Conservation (phyloP, 2,797 vertebrate species). For the Danio choprae region DNA sequence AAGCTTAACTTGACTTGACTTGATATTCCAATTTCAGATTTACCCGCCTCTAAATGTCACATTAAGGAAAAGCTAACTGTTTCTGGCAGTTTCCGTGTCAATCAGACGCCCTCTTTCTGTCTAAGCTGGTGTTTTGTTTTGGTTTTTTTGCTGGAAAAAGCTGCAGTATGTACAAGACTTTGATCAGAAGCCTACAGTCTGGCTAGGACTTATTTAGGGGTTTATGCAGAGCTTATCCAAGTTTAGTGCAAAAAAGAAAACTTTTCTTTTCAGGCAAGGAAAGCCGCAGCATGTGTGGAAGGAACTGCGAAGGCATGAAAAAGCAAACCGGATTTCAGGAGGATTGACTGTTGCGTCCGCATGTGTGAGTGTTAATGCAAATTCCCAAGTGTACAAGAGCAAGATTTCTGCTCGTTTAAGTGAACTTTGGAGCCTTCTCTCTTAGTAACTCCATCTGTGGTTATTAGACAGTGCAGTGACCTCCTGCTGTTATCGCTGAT, state of each 20-base stretch:
- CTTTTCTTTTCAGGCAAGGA: constrained; percentile 24
- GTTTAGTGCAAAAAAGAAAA: neutral
- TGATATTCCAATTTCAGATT: constrained; percentile 3
- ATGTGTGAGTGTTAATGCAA: neutral
- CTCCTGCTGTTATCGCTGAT: constrained; percentile 21
- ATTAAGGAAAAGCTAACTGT: neutral
- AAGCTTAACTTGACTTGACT: too few relatives aligned
- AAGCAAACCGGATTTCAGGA: neutral
- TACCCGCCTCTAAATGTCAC: neutral
- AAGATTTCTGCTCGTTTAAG: neutral
- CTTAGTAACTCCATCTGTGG: neutral
- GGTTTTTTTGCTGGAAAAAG: constrained; percentile 1
- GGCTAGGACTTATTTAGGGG: constrained; percentile 11
- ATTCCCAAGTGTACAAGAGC: constrained; percentile 3
- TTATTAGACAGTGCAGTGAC: neutral
- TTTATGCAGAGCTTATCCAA: constrained; percentile 29
- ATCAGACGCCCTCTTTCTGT: constrained; percentile 1
- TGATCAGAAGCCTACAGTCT: constrained; percentile 26
- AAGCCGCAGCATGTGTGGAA: neutral
- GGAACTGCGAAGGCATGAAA: constrained; percentile 3
- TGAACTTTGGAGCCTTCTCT: neutral
- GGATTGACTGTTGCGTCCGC: neutral
- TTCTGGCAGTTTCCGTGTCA: neutral
- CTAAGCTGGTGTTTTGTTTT: neutral
- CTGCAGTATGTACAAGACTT: constrained; percentile 10